Conservation (phyloP, 2,888 invertebrate genomes). For the Macrosiphum euphorbiae region DNA sequence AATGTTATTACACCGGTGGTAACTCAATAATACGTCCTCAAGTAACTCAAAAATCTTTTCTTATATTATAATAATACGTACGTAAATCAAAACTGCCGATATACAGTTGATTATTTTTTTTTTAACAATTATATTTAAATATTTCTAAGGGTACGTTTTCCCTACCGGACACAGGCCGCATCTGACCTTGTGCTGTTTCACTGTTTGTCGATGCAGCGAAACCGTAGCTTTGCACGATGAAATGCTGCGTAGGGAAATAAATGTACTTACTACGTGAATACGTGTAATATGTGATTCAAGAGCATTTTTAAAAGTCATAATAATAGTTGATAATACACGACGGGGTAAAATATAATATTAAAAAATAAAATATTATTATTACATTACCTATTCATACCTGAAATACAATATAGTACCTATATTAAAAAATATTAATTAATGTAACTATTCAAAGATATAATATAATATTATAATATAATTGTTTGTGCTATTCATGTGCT, state of each 20-base stretch:
- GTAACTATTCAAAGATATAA: no score
- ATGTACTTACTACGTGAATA: no score
- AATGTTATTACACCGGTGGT: neutral
- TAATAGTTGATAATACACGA: neutral
- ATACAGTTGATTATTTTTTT: neutral
- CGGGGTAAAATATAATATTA: neutral
- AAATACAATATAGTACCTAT: neutral
- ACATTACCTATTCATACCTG: no score
- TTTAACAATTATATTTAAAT: no score
- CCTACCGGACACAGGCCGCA: no score
- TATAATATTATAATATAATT: neutral
- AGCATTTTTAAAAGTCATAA: neutral
- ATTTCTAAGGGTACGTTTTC: no score
- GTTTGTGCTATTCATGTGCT: neutral
- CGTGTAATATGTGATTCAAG: no score
- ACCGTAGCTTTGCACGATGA: no score
- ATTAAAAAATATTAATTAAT: no score
- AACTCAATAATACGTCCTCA: neutral
- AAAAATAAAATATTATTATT: neutral
- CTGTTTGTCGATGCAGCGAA: no score
- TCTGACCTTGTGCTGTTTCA: no score
- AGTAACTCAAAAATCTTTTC: neutral
- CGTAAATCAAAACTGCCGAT: neutral
- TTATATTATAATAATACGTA: neutral
- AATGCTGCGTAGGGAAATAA: no score